Conservation (phyloP, 2,797 vertebrate genomes). For the Anisognathus igniventris region DNA sequence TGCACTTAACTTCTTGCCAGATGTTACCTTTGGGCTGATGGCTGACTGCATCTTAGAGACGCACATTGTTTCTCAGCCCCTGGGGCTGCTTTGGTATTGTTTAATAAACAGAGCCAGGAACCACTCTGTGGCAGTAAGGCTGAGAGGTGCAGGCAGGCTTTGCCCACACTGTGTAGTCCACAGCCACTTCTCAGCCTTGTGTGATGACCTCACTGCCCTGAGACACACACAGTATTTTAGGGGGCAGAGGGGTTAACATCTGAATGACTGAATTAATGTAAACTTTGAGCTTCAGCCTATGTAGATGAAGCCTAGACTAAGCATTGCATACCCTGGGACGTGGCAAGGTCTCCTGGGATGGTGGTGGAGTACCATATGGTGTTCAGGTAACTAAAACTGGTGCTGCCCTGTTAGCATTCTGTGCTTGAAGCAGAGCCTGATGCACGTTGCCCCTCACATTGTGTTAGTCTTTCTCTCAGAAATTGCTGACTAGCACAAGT, state of each 20-base stretch:
- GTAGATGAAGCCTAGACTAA: not conserved
- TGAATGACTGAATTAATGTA: not conserved
- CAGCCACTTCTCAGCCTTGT: not conserved
- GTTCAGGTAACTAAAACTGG: not conserved
- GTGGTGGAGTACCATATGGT: not conserved
- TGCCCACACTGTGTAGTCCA: not conserved
- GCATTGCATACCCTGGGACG: rapidly evolving
- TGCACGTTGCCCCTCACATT: not conserved
- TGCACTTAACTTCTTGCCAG: conserved; percentile 48
- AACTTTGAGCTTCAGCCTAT: not conserved
- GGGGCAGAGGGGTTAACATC: rapidly evolving
- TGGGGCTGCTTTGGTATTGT: not conserved
- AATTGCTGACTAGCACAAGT: not conserved
- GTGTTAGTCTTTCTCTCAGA: not conserved
- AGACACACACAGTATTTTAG: not conserved
- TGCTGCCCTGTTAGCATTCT: not conserved
- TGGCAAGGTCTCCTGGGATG: not conserved
- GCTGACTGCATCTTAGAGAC: conserved; percentile 59
- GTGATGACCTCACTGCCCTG: not conserved
- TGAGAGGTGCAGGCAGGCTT: not conserved
- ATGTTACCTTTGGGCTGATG: conserved; percentile 56
- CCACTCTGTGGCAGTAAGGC: not conserved
- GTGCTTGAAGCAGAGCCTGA: not conserved
- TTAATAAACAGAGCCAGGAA: conserved; percentile 41
- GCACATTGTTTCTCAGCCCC: conserved; percentile 48